Evolutionary conservation across 2,888 invertebrate species (phyloP), one percentile per base, ranked within the genome.

Genomic region (Caradrina kadenii): DNA sequence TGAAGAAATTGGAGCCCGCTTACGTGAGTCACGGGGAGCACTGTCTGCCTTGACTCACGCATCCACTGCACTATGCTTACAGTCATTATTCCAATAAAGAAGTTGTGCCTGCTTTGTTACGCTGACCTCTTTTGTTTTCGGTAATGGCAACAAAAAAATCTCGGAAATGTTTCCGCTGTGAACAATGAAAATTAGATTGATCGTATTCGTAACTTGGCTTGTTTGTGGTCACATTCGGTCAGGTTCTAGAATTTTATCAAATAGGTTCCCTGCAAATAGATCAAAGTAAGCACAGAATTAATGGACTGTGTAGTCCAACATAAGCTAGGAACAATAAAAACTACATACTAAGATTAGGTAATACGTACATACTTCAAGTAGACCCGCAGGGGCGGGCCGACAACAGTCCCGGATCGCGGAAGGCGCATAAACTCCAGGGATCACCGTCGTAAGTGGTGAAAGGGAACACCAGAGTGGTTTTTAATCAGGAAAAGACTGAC

Each of bases 1-100:
- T 58, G 72, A 82, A 82, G 86, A 84, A 84, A 85, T 80, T 84
- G 60, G 84, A 84, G 77, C 84, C 76, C 21, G n/a, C 4, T 54
- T 82, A 21, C 6, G 45, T 85, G 82, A 85, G 54, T 85, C 84
- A 83, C 22, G 54, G 22, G 63, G 58, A 61, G 72, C 48, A 58
- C 64, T 53, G 70, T 50, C 60, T 73, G 69, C 56, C 58, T 74
- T 83, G 83, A 84, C 71, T 83, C 83, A 84, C 69, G 73, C 76
- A 72, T 59, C 54, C 56, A 72, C 58, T 69, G 76, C 68, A 76
- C 54, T 74, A 71, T 60, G 64, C 56, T 62, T 59, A 70, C 70
- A 82, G 68, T 80, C 79, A 84, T 73, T 77, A 75, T 78, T 83
- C 67, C 69, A 75, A 77, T 69, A 62, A 80, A 79, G 69, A 54